phyloP scores from a whole-genome alignment of 2,888 invertebrate species.

The Andrena flavipes region DNA sequence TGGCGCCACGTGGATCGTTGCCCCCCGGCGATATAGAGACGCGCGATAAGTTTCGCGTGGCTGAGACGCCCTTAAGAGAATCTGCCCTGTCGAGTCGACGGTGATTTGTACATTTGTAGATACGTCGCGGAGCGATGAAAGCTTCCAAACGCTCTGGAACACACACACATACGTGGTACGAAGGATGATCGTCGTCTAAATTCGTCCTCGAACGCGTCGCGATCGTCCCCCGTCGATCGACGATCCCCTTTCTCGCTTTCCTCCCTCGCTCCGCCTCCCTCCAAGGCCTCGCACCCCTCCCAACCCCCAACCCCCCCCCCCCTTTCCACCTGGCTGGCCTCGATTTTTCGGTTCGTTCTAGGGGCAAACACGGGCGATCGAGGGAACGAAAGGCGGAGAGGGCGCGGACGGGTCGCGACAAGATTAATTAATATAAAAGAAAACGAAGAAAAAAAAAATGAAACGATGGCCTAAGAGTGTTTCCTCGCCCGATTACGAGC shows the following conservation, averaged over 20 bases:
- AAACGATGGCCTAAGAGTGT: constrained; percentile 63
- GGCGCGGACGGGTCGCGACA: constrained; percentile 33
- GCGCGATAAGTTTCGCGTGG: background rate
- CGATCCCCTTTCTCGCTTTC: background rate
- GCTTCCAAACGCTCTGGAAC: constrained; percentile 61
- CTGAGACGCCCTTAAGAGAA: background rate
- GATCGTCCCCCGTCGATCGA: background rate
- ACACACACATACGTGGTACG: background rate
- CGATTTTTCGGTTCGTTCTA: background rate
- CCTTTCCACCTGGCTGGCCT: background rate
- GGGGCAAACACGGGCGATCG: background rate
- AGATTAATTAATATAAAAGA: background rate
- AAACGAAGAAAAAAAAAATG: background rate
- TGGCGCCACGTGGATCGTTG: no score
- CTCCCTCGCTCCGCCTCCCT: background rate
- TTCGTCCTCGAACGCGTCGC: constrained; percentile 35
- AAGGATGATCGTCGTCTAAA: constrained; percentile 16
- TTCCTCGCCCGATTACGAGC: constrained; percentile 35
- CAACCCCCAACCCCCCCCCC: no score
- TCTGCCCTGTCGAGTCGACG: constrained; percentile 36
- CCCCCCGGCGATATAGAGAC: background rate
- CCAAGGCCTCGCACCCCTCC: background rate
- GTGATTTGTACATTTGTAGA: constrained; percentile 82
- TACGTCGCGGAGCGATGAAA: constrained; percentile 62
- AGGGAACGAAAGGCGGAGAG: constrained; percentile 4